Evolutionary conservation across 1,140 invertebrate genomes (phyloP), one percentile per base, ranked within the genome.

Genomic region (Reticulitermes speratus): DNA sequence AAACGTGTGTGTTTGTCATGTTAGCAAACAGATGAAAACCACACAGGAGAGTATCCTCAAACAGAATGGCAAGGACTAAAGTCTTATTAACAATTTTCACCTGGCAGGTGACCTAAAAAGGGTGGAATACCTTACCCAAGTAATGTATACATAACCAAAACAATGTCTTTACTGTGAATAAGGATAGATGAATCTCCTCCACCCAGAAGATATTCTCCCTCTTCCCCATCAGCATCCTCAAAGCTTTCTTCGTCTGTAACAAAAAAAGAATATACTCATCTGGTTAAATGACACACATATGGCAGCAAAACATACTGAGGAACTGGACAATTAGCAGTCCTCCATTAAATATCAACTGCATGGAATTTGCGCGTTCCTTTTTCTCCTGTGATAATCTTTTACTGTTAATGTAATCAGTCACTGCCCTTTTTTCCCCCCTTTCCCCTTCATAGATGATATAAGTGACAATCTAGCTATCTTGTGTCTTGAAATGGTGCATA

Each of bases 181-280:
- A 91, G 90, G 82, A 90, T 90, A 59, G 90, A 89, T 30, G 89
- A 89, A 88, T 90, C 90, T 38, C 88, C 90, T 86, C 88, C 89
- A 32, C 88, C 91, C 83, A 90, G 89, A 87, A 91, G 89, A 52
- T 90, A 91, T 85, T 91, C 91, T 86, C 91, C 91, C 86, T 91
- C 92, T 21, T 92, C 92, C 88, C 92, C 91, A 88, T 93, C 92
- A 86, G 92, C 92, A 87, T 92, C 91, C 86, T 92, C 91, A 81
- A 84, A 86, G 32, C n/a, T 84, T 84, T 86, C 86, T 23, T 84
- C 82, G 23, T 86, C 86, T 84, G 44, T 45, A 84, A 83, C 19
- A 83, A n/a, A 48, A 12, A 19, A 11, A 5, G 52, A 55, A 44
- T 75, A 9, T 25, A 82, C 19, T 21, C 7, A 32, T 30, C 0